phyloP scores from a whole-genome alignment of 2,113 vertebrate genomes.

The Pterocles gutturalis region DNA sequence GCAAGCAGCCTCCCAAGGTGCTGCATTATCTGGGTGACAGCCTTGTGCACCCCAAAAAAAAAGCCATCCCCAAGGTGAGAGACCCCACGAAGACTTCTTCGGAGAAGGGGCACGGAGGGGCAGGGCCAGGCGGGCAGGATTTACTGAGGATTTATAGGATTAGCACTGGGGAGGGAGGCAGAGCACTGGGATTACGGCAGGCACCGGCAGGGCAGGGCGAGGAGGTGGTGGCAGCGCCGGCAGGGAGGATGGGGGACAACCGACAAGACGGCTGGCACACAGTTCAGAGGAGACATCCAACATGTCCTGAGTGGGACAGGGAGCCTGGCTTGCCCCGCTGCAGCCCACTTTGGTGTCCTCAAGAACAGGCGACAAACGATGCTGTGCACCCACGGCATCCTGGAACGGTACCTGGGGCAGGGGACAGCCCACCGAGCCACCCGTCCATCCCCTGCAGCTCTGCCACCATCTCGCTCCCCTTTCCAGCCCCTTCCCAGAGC shows the following conservation, averaged over 20 bases:
- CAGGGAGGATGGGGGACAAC: not conserved
- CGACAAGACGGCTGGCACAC: fast-evolving
- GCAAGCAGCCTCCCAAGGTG: fast-evolving
- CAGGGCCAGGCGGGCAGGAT: conserved; percentile 11
- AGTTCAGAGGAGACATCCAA: not conserved
- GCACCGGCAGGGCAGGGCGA: not conserved
- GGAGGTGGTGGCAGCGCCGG: not conserved
- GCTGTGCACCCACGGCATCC: fast-evolving
- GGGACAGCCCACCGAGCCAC: not conserved
- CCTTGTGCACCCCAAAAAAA: not conserved
- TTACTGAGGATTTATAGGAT: conserved; percentile 59
- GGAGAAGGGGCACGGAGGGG: not conserved
- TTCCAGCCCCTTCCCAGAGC: not conserved
- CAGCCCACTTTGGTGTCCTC: not conserved
- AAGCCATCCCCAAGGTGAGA: not conserved
- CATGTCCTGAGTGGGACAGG: not conserved
- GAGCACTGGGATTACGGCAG: not conserved
- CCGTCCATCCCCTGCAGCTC: not conserved
- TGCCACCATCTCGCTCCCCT: not conserved
- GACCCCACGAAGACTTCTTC: not conserved
- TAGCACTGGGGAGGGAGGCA: not conserved
- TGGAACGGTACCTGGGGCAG: not conserved
- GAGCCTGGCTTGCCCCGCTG: not conserved
- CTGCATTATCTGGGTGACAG: not conserved
- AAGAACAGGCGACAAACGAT: not conserved